Conservation (phyloP, 2,888 invertebrate species). For the Plagiodera versicolora region DNA sequence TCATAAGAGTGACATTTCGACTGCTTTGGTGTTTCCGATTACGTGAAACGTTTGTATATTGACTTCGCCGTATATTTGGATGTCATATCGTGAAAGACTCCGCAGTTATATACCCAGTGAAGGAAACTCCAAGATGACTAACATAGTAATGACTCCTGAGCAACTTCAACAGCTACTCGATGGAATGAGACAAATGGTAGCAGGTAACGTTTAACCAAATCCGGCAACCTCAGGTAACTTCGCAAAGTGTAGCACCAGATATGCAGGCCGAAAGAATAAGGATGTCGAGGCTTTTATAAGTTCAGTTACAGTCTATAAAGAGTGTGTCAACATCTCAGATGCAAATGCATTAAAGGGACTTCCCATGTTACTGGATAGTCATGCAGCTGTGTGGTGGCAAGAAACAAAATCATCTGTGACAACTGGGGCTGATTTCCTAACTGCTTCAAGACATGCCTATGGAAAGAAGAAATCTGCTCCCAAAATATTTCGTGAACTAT, state of each 20-base stretch:
- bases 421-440: conserved; percentile 26
- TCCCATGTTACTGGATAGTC: conserved; percentile 32
- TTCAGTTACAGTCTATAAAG: conserved; percentile 33
- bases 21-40: neutral
- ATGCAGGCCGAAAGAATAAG: conserved; percentile 22
- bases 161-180: conserved; percentile 11
- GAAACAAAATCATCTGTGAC: conserved; percentile 25
- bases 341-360: conserved; percentile 32
- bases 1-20: neutral
- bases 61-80: neutral
- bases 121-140: neutral
- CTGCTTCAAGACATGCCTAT: conserved; percentile 24
- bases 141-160: conserved; percentile 11
- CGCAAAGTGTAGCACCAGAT: conserved; percentile 27
- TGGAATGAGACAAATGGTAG: conserved; percentile 13
- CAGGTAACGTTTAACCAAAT: neutral
- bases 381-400: conserved; percentile 35
- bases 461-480: conserved; percentile 14
- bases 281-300: conserved; percentile 35
- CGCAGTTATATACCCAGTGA: neutral
- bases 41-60: neutral
- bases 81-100: neutral
- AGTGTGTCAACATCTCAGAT: conserved; percentile 33
- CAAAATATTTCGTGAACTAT: conserved; percentile 13
- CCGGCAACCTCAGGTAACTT: conserved; percentile 16